Evolutionary conservation across 2,113 vertebrate species (phyloP).

Genomic region (Ursus arctos): DNA sequence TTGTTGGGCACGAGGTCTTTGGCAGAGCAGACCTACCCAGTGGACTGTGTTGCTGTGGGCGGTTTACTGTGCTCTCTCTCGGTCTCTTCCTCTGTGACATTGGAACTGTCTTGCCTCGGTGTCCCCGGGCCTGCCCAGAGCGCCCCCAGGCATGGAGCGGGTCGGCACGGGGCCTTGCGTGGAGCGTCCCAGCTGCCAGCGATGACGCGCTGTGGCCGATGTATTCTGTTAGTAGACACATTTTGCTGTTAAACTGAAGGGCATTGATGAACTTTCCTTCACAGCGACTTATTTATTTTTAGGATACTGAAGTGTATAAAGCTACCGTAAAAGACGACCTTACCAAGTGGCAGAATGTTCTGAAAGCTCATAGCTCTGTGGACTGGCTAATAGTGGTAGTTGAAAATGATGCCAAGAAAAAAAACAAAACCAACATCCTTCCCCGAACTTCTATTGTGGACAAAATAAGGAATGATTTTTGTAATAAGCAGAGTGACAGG

Average conservation of each 20-base stretch:
- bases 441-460: constrained; percentile 98
- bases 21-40: background rate
- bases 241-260: background rate
- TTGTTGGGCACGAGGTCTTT: background rate
- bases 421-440: constrained; percentile 99
- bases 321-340: constrained; percentile 97
- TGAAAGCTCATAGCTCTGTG: constrained; percentile 92
- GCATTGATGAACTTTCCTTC: constrained; percentile 47
- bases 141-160: accelerated
- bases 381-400: constrained; percentile 99
- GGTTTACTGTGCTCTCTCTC: background rate
- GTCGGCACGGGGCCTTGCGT: accelerated
- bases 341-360: constrained; percentile 96
- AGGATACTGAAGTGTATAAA: constrained; percentile 98
- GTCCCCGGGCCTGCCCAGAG: background rate
- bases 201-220: accelerated
- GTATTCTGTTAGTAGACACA: accelerated
- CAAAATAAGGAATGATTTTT: constrained; percentile 99
- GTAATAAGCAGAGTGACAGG: constrained; percentile 99
- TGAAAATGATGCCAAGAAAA: constrained; percentile 97
- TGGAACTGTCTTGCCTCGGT: background rate
- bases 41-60: background rate
- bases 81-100: accelerated
- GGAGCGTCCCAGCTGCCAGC: background rate
- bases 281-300: constrained; percentile 75